A percentile compares a stretch with the other conserved stretches of the same genome.
These are phyloP conservation scores for Campopleginae sp. DNA, from an alignment of 2,888 invertebrate genomes.

Conservation along the genomic window DNA sequence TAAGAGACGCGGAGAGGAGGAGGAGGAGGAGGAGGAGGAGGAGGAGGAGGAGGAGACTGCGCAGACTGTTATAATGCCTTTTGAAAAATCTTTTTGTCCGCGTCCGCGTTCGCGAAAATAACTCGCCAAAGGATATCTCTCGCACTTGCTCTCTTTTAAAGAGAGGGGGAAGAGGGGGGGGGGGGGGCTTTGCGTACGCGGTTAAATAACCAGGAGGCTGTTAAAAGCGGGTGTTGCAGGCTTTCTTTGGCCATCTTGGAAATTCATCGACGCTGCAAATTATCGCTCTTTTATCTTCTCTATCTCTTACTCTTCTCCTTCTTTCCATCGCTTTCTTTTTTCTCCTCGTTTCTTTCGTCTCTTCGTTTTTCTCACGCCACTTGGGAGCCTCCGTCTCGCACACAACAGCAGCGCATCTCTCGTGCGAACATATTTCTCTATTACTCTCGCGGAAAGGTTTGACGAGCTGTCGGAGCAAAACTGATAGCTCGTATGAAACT, in stretches of 20 bases:
- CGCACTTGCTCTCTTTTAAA: conserved; percentile 10
- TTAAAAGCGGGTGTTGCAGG: conserved; percentile 48
- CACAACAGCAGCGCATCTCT: too few species aligned
- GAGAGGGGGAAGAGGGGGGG: too few species aligned
- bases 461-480: conserved; percentile 37
- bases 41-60: too few species aligned
- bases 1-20: not conserved
- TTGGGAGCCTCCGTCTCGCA: not conserved
- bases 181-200: conserved; percentile 19
- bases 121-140: conserved; percentile 19
- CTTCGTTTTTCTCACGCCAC: conserved; percentile 37
- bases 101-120: conserved; percentile 29
- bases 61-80: conserved; percentile 30
- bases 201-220: conserved; percentile 42
- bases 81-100: conserved; percentile 47
- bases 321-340: not conserved
- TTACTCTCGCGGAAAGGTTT: conserved; percentile 41
- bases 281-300: conserved; percentile 52
- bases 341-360: conserved; percentile 21
- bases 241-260: conserved; percentile 50
- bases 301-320: conserved; percentile 10
- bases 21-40: not conserved
- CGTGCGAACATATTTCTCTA: conserved; percentile 38
- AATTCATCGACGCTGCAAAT: conserved; percentile 62
- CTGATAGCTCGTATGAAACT: not conserved